phyloP scores from a whole-genome alignment of 2,797 vertebrate genomes.

The Lophotriccus pileatus region DNA sequence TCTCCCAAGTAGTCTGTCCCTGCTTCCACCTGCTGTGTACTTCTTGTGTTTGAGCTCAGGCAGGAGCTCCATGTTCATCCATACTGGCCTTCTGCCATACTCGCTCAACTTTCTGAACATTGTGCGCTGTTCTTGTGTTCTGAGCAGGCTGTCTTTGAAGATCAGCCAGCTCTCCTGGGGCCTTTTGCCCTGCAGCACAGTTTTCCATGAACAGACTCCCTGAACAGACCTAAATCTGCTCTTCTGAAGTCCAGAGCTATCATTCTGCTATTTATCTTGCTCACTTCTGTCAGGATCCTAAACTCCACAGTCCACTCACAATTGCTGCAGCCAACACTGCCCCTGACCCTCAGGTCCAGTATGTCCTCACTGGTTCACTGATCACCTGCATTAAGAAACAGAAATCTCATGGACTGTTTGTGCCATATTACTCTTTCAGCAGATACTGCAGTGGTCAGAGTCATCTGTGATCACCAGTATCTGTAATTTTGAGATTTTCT shows the following conservation, averaged over 20 bases:
- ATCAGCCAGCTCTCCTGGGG: constrained; percentile 45
- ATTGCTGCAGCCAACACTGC: neutral
- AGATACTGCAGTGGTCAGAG: neutral
- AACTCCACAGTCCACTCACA: neutral
- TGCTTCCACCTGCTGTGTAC: constrained; percentile 30
- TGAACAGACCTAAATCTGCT: constrained; percentile 24
- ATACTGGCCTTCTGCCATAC: constrained; percentile 31
- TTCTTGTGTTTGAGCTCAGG: neutral
- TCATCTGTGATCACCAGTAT: neutral
- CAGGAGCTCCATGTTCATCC: constrained; percentile 40
- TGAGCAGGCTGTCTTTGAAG: constrained; percentile 53
- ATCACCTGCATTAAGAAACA: neutral
- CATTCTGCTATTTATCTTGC: neutral
- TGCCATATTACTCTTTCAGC: neutral
- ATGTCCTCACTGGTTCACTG: neutral
- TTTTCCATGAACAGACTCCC: constrained; percentile 20
- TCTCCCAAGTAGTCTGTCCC: neutral
- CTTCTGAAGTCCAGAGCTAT: neutral
- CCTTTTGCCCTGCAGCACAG: constrained; percentile 43
- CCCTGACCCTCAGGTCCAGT: neutral
- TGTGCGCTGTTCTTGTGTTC: neutral
- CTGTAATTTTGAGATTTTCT: neutral
- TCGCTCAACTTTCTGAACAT: constrained; percentile 41
- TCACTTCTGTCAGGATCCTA: neutral
- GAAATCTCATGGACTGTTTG: neutral